phyloP scores from a whole-genome alignment of 2,113 vertebrate species.

The Spilogale gracilis region DNA sequence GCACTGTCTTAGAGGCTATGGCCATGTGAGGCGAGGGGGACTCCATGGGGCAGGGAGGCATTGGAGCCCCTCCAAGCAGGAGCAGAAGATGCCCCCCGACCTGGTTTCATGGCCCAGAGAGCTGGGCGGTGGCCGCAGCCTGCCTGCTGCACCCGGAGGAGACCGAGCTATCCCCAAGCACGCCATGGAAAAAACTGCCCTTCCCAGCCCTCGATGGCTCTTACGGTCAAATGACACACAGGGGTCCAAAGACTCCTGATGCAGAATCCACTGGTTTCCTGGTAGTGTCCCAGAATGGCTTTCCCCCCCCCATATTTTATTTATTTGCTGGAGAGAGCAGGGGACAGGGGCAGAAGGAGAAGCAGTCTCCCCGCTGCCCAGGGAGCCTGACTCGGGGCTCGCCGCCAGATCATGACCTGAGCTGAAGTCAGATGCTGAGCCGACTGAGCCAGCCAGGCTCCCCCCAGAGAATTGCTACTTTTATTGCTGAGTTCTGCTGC shows the following conservation, averaged over 20 bases:
- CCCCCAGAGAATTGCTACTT: not conserved
- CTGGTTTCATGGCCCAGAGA: not conserved
- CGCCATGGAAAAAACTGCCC: rapidly evolving
- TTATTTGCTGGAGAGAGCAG: not conserved
- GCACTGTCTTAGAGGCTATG: not conserved
- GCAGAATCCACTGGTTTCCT: not conserved
- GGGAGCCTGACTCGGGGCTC: too few relatives aligned
- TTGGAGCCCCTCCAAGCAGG: rapidly evolving
- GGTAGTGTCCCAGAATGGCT: not conserved
- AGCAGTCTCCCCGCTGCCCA: too few relatives aligned
- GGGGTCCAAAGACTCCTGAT: not conserved
- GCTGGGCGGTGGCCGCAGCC: not conserved
- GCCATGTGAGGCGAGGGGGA: not conserved
- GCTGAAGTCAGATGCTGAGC: not conserved
- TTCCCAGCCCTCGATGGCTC: not conserved
- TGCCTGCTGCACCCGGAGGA: not conserved
- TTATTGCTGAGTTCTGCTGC: constrained; percentile 14
- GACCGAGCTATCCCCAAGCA: not conserved
- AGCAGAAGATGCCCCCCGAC: not conserved
- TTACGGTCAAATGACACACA: not conserved
- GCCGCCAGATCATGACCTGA: not conserved
- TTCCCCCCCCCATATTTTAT: too few relatives aligned
- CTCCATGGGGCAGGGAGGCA: not conserved
- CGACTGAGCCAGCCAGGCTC: too few relatives aligned
- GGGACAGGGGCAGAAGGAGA: too few relatives aligned